Base-by-base conservation (phyloP, 2,797 vertebrate genomes). In the Micromesistius poutassou region DNA sequence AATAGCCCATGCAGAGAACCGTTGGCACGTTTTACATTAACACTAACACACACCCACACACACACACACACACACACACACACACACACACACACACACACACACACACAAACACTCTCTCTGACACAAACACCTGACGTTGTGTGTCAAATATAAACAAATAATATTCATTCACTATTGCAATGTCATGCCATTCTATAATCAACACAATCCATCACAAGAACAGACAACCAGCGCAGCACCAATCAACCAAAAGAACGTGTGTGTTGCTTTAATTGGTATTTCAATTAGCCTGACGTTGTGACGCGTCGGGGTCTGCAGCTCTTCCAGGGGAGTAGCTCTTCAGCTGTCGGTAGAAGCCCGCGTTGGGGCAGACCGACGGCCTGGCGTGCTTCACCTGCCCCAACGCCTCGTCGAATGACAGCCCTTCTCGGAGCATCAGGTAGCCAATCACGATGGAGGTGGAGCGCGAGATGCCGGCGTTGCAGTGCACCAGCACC, bases 401-500 rank as follows among this genome's bases (percentile, higher is more conserved):
- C 46, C 93, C 87, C 88, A 94, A 96, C 0, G 97, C 97, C 6
- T 92, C 95, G 1, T 94, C 88, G 85, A 99, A 97, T 14, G 83
- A 82, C 33, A 97, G 94, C 89, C 92, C 88, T 87, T 98, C 95
- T 55, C 87, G 94, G 80, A 91, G 79, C 95, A 98, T 98, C 74
- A 99, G 90, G 90, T 97, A 98, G 62, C 96, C 97, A 62, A 96
- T 96, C 80, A 94, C 91, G 42, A 99, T 73, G 25, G 97, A 94
- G 0, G 96, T 93, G 9, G 96, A 95, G 74, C 97, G 96, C 2
- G 98, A 99, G 55, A 99, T 95, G 9, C 97, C 97, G 0, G 98
- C 97, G 0, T 99, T 99, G 46, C 98, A 99, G 87, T 99, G 97
- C 78, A 98, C 95, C 82, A 99, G 91, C 14, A 95, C 95, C 77